phyloP scores from a whole-genome alignment of 1,140 invertebrate species.

The Drosophila trapezifrons region DNA sequence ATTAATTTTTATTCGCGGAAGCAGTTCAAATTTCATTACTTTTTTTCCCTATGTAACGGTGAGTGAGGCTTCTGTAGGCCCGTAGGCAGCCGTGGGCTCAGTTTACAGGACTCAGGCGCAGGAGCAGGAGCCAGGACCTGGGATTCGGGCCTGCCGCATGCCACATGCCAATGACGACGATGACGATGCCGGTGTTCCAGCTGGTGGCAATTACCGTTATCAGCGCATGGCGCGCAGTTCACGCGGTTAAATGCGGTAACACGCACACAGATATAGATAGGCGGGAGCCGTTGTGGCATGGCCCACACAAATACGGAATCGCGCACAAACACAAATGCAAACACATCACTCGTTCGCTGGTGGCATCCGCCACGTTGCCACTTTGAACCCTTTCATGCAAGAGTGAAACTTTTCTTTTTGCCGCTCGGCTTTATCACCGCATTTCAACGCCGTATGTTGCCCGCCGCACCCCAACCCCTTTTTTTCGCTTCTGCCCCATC shows the following conservation, averaged over 20 bases:
- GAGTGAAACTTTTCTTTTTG: slow-evolving; percentile 68
- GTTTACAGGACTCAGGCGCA: slow-evolving; percentile 18
- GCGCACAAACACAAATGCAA: slow-evolving; percentile 28
- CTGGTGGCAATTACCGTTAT: slow-evolving; percentile 83
- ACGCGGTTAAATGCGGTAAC: slow-evolving; percentile 79
- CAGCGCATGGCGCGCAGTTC: slow-evolving; percentile 78
- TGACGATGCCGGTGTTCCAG: slow-evolving; percentile 53
- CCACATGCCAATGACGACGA: slow-evolving; percentile 30
- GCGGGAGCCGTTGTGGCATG: slow-evolving; percentile 9
- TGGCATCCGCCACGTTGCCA: slow-evolving; percentile 37
- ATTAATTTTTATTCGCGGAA: slow-evolving; percentile 12
- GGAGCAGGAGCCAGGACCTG: not conserved
- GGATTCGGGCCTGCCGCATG: slow-evolving; percentile 17
- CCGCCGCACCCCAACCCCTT: slow-evolving; percentile 11
- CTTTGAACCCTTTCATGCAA: slow-evolving; percentile 79
- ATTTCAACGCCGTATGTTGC: slow-evolving; percentile 77
- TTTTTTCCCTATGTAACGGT: slow-evolving; percentile 7
- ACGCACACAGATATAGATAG: slow-evolving; percentile 64
- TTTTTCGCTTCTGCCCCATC: slow-evolving; percentile 7
- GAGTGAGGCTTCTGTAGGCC: not conserved
- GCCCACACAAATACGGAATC: slow-evolving; percentile 26
- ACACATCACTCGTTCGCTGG: slow-evolving; percentile 28
- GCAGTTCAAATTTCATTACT: slow-evolving; percentile 3
- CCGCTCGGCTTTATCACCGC: slow-evolving; percentile 62
- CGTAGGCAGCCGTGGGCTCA: slow-evolving; percentile 19